These are phyloP conservation scores for Copidosoma aretas DNA, from an alignment of 2,888 invertebrate species.

Conservation along the genomic window DNA sequence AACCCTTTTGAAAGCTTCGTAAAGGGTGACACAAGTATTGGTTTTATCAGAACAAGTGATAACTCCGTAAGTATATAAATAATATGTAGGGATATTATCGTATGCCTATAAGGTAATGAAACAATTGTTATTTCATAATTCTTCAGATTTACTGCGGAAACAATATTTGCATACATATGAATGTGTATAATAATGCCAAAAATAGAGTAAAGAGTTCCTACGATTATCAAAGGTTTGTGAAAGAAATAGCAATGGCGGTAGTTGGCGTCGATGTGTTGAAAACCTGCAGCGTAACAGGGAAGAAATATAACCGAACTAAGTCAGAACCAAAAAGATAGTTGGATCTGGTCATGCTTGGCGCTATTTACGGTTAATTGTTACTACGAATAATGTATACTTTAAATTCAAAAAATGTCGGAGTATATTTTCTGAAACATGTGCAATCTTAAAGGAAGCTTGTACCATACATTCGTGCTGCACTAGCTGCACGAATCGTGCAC, in stretches of 20 bases:
- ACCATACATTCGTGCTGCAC: too few relatives aligned
- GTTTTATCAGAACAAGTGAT: neutral
- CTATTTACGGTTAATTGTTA: too few relatives aligned
- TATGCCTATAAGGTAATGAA: neutral
- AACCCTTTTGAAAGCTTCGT: neutral
- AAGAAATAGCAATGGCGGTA: neutral
- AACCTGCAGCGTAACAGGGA: neutral
- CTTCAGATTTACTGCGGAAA: constrained; percentile 1
- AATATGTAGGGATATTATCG: neutral
- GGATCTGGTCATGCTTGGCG: too few relatives aligned
- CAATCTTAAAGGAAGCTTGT: too few relatives aligned
- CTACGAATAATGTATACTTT: too few relatives aligned
- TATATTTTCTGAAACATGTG: too few relatives aligned
- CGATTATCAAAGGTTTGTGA: neutral
- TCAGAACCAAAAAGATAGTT: too few relatives aligned
- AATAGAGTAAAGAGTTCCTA: neutral
- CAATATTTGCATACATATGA: neutral
- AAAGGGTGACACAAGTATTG: neutral
- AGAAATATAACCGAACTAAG: too few relatives aligned
- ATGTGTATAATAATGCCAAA: neutral
- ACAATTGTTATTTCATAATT: neutral
- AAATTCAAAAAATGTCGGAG: too few relatives aligned
- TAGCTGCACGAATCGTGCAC: too few relatives aligned
- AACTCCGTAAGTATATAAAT: neutral
- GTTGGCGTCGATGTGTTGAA: neutral